A percentile compares a stretch with the other conserved stretches of the same genome.
phyloP scores from a whole-genome alignment of 2,888 invertebrate genomes.

The Ochlodes sylvanus region DNA sequence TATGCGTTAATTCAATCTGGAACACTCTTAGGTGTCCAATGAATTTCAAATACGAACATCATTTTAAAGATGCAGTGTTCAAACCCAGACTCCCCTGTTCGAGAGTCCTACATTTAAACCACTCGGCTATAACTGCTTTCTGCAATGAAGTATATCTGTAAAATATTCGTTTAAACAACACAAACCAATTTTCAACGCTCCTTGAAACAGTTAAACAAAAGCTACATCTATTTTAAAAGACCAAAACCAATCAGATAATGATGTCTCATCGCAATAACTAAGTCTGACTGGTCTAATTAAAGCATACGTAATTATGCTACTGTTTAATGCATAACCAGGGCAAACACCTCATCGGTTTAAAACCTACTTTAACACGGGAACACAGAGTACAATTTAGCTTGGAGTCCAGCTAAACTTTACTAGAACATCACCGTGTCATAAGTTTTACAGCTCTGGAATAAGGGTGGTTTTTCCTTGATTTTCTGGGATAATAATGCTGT shows the following conservation, averaged over 20 bases:
- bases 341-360: background rate
- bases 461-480: conserved; percentile 10
- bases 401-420: background rate
- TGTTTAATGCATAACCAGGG: conserved; percentile 19
- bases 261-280: conserved; percentile 29
- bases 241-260: conserved; percentile 7
- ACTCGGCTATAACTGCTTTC: no score
- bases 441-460: conserved; percentile 2
- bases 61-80: no score
- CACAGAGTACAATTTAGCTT: background rate
- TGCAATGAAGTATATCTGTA: no score
- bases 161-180: no score
- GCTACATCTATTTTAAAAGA: conserved; percentile 6
- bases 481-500: conserved; percentile 3
- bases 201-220: background rate
- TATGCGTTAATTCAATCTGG: no score
- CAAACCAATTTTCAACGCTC: no score
- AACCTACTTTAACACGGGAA: background rate
- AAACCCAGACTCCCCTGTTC: no score
- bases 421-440: background rate
- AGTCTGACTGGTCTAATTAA: conserved; percentile 39
- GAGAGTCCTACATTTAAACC: no score
- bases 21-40: no score
- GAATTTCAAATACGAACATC: no score
- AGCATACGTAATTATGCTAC: conserved; percentile 35